Conservation (phyloP, 2,113 vertebrate species). For the Morone chrysops region DNA sequence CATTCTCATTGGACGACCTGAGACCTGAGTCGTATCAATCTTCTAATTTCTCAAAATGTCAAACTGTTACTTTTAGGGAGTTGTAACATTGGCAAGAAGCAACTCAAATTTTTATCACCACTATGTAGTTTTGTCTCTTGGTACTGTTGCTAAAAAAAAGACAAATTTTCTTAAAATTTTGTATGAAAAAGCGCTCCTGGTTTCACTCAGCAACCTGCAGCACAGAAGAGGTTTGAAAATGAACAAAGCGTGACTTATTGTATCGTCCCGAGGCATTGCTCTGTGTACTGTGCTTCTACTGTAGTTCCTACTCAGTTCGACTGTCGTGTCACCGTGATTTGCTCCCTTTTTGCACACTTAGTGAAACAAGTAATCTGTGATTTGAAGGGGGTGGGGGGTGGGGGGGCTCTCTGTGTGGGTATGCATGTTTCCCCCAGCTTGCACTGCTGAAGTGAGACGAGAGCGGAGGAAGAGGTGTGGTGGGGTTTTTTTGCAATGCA, state of each 20-base stretch:
- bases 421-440: constrained; percentile 33
- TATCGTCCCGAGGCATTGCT: background rate
- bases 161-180: constrained; percentile 11
- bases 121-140: background rate
- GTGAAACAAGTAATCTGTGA: constrained; percentile 61
- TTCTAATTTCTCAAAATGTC: background rate
- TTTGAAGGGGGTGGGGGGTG: constrained; percentile 1
- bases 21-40: background rate
- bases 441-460: constrained; percentile 52
- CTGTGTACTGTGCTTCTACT: constrained; percentile 27
- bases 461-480: constrained; percentile 28
- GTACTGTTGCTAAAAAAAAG: constrained; percentile 22
- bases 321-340: constrained; percentile 59
- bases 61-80: background rate
- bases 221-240: background rate
- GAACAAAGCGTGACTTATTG: background rate
- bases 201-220: background rate
- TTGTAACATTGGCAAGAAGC: background rate
- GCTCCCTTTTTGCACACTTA: constrained; percentile 77
- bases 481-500: constrained; percentile 75
- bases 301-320: constrained; percentile 34
- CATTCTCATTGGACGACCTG: background rate
- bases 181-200: background rate
- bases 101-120: background rate
- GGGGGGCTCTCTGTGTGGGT: constrained; percentile 28